phyloP scores from a whole-genome alignment of 2,113 vertebrate species.

The Hemiprocne comata region DNA sequence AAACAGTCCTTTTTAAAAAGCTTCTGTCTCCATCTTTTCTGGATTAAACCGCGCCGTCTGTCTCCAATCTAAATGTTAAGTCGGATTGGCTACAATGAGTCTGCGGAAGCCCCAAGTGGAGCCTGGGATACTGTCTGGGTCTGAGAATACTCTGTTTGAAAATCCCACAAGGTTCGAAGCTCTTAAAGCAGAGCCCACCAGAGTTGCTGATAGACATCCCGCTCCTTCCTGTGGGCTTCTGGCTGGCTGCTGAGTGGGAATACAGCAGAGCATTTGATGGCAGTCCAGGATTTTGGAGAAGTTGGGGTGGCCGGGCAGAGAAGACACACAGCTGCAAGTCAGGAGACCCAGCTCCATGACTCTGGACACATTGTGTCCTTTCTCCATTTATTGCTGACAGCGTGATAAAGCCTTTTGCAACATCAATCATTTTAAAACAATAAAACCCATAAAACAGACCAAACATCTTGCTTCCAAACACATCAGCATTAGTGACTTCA shows the following conservation, averaged over 20 bases:
- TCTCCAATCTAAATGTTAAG: not conserved
- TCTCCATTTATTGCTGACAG: constrained; percentile 30
- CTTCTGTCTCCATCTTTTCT: constrained; percentile 12
- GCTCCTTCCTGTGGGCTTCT: not conserved
- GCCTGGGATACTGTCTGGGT: not conserved
- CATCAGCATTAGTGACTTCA: constrained; percentile 12
- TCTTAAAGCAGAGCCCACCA: not conserved
- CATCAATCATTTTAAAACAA: constrained; percentile 63
- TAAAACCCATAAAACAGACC: constrained; percentile 29
- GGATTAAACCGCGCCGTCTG: not conserved
- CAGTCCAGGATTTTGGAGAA: not conserved
- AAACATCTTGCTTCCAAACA: constrained; percentile 43
- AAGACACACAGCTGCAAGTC: not conserved
- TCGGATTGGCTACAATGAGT: rapidly evolving
- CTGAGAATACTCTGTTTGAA: not conserved
- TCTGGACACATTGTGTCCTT: not conserved
- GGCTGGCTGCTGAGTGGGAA: not conserved
- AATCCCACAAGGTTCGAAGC: not conserved
- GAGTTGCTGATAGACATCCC: not conserved
- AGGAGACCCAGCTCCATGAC: not conserved
- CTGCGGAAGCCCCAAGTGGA: not conserved
- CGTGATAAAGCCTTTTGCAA: constrained; percentile 37
- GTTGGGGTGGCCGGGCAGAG: not conserved
- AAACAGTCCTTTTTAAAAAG: not conserved
- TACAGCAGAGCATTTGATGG: rapidly evolving